Evolutionary conservation across 2,888 invertebrate genomes (phyloP), one percentile per base, ranked within the genome.

Genomic region (Oscheius onirici): DNA sequence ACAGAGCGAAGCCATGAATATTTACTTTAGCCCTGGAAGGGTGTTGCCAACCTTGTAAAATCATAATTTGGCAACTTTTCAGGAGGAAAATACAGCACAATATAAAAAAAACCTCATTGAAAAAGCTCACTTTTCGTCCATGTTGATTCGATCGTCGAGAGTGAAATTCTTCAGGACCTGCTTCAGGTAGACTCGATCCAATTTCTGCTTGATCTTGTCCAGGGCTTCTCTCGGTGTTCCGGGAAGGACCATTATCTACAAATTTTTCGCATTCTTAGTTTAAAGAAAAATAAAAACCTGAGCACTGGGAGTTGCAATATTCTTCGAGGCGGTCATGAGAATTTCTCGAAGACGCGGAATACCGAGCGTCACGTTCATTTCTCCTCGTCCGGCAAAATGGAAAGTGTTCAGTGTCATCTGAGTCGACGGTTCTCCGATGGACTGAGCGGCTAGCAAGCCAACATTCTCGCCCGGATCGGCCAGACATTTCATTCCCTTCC

Each of bases 391-490:
- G 84, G 99, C 99, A 89, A 99, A 99, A 88, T 99, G 99, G 89
- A 99, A 99, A 49, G 99, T 99, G 89, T 99, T 99, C 88, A 99
- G 90, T 85, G 99, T 99, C 99, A 99, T 99, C 91, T 99, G 99
- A 72, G 99, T 99, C 1, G 97, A 97, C 0, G 99, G 99, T 89
- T 99, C 99, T 71, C 99, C 99, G 75, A 99, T 93, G 0, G 96
- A 96, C 90, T 97, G 97, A 1, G 97, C 97, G 15, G 99, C 97
- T 76, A 99, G 89, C 22, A 97, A 89, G 2, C 97, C 97, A 0
- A 99, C 99, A 0, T 97, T 93, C 89, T 99, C 99, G 0, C 99
- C 99, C 0, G 97, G 95, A 28, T 92, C 91, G 24, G 92, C 93
- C 85, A 94, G 89, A 0, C 94, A 92, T 77, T 91, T 91, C 88